A percentile compares a stretch with the other conserved stretches of the same genome.
phyloP scores from a whole-genome alignment of 2,113 vertebrate species.

The Rafetus swinhoei region DNA sequence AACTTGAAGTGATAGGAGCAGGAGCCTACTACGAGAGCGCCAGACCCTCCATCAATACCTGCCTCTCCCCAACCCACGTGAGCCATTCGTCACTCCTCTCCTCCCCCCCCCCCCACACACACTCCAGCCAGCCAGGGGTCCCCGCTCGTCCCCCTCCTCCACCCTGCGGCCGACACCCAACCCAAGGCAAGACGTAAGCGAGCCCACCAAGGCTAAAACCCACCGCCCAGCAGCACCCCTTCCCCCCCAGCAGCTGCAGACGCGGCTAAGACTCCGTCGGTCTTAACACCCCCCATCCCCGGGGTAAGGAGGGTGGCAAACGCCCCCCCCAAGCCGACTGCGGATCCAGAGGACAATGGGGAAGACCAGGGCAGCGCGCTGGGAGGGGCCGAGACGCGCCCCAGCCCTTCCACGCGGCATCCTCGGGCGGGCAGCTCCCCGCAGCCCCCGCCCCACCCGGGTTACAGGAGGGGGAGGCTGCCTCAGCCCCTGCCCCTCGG shows the following conservation, averaged over 20 bases:
- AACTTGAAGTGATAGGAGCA: background rate
- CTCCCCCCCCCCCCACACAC: too few species aligned
- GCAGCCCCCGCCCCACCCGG: background rate
- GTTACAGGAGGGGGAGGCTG: too few species aligned
- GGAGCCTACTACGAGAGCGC: too few species aligned
- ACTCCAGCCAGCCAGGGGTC: background rate
- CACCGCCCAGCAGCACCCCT: background rate
- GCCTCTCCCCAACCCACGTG: background rate
- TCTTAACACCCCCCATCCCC: background rate
- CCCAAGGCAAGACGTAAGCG: too few species aligned
- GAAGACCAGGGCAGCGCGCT: background rate
- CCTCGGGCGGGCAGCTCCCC: background rate
- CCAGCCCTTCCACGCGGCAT: background rate
- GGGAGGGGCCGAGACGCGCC: background rate
- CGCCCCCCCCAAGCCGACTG: background rate
- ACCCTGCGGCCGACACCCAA: too few species aligned
- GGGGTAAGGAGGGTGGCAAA: background rate
- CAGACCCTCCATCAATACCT: too few species aligned
- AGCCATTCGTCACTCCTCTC: too few species aligned
- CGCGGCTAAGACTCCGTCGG: too few species aligned
- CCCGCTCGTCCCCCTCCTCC: too few species aligned
- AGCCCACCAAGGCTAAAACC: background rate
- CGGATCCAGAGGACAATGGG: background rate
- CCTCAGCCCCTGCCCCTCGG: background rate
- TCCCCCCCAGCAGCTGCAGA: background rate